Conservation (phyloP, 1,140 invertebrate species). For the Ceratitis capitata region DNA sequence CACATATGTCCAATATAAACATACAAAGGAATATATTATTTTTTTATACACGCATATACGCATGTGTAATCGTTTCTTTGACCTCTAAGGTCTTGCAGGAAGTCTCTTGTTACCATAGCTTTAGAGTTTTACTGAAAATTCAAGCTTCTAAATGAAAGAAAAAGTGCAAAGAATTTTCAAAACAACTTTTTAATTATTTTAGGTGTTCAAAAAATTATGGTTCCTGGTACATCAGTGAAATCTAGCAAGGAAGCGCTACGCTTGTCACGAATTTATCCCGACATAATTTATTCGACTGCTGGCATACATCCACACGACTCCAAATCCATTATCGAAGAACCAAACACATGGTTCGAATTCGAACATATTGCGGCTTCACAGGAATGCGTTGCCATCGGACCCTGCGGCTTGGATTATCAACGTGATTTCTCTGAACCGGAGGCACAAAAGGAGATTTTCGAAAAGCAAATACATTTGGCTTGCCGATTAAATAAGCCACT, state of each 20-base stretch:
- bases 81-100: background rate
- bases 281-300: conserved; percentile 90
- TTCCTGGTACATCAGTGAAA: conserved; percentile 88
- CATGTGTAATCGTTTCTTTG: background rate
- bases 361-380: conserved; percentile 78
- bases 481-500: conserved; percentile 88
- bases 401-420: conserved; percentile 94
- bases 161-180: background rate
- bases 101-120: background rate
- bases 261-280: conserved; percentile 87
- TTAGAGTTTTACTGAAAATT: background rate
- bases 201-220: conserved; percentile 95
- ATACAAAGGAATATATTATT: background rate
- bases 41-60: background rate
- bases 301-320: conserved; percentile 97
- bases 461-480: conserved; percentile 88
- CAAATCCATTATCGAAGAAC: conserved; percentile 88
- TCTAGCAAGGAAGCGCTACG: conserved; percentile 90
- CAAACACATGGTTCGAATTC: conserved; percentile 75
- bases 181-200: conserved; percentile 51
- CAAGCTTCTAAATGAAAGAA: background rate
- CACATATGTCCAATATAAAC: no score
- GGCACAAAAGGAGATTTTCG: conserved; percentile 87
- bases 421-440: conserved; percentile 92
- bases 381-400: conserved; percentile 93